Conservation (phyloP, 35 echinoderm and acorn worm genomes). For the Ophiothrix spiculata region DNA sequence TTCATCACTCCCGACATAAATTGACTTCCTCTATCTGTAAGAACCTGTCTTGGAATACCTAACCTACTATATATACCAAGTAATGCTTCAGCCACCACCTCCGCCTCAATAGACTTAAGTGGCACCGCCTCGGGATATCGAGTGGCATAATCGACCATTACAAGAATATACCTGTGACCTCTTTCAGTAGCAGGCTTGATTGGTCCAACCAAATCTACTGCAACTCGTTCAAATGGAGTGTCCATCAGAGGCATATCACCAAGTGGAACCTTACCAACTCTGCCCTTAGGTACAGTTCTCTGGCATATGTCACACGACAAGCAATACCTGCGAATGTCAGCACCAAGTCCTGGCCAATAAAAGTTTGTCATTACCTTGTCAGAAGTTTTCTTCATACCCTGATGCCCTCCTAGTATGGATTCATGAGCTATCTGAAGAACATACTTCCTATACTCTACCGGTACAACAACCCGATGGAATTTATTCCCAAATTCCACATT, state of each 20-base stretch:
- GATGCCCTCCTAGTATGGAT: constrained; percentile 38
- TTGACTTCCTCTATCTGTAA: constrained; percentile 59
- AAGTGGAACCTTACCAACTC: constrained; percentile 54
- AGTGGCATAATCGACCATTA: constrained; percentile 63
- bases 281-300: constrained; percentile 45
- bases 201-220: constrained; percentile 60
- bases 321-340: constrained; percentile 50
- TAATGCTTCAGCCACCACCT: constrained; percentile 61
- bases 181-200: constrained; percentile 35
- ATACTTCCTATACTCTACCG: constrained; percentile 13
- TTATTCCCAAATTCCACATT: constrained; percentile 25
- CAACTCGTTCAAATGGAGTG: constrained; percentile 47
- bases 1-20: constrained; percentile 62
- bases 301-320: constrained; percentile 63
- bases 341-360: constrained; percentile 48
- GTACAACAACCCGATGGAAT: constrained; percentile 45
- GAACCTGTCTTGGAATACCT: constrained; percentile 64
- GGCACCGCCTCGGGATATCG: constrained; percentile 72
- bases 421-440: constrained; percentile 48
- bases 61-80: constrained; percentile 45
- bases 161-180: constrained; percentile 51
- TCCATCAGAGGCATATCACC: constrained; percentile 67
- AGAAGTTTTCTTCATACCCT: constrained; percentile 32
- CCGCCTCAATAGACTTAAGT: constrained; percentile 33
- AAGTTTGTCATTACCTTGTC: constrained; percentile 34